phyloP scores from a whole-genome alignment of 2,888 invertebrate species.

The Limnephilus rhombicus region DNA sequence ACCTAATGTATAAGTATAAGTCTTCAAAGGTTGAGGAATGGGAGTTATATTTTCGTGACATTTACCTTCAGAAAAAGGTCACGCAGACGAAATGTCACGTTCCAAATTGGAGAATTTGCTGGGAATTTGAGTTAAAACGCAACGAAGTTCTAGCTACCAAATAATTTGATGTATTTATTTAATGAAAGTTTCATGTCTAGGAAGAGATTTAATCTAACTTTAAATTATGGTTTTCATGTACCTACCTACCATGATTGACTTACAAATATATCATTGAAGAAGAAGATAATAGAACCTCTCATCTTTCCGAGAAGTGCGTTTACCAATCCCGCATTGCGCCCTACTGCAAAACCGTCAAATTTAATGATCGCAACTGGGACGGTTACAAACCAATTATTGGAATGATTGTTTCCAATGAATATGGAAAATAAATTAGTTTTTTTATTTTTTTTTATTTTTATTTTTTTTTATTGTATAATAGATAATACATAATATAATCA shows the following conservation, averaged over 20 bases:
- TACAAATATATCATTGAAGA: too few species aligned
- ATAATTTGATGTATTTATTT: background rate
- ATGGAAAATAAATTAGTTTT: too few species aligned
- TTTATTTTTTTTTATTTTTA: too few species aligned
- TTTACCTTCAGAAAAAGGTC: slow-evolving; percentile 49
- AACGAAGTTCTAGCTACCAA: background rate
- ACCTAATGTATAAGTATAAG: slow-evolving; percentile 10
- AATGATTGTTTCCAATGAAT: too few species aligned
- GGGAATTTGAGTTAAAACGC: background rate
- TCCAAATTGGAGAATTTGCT: background rate
- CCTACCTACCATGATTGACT: background rate
- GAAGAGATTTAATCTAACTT: background rate
- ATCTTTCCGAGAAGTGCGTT: too few species aligned
- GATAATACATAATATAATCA: too few species aligned
- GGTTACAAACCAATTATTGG: too few species aligned
- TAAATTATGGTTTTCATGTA: background rate
- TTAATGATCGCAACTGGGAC: too few species aligned
- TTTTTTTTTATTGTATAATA: too few species aligned
- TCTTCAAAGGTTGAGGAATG: slow-evolving; percentile 36
- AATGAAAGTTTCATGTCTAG: background rate
- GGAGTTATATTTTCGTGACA: slow-evolving; percentile 48
- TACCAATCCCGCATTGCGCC: too few species aligned
- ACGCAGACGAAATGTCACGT: slow-evolving; percentile 51
- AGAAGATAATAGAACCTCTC: too few species aligned
- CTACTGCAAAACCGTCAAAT: too few species aligned